Conservation (phyloP, 2,888 invertebrate genomes). For the Sarcophaga carnaria region DNA sequence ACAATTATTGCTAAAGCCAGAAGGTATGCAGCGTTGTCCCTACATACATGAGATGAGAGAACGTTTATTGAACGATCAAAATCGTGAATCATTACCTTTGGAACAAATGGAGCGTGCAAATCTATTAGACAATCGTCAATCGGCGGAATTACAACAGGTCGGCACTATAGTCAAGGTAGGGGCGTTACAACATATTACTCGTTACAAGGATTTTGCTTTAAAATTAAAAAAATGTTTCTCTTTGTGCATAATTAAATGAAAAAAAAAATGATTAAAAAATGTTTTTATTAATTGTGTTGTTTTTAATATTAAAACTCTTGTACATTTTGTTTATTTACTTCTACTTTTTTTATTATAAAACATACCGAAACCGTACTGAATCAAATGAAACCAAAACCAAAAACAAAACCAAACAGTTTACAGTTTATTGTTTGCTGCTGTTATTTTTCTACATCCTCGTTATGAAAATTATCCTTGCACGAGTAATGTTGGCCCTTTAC, state of each 20-base stretch:
- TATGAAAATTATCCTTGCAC: slow-evolving; percentile 80
- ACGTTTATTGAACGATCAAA: slow-evolving; percentile 89
- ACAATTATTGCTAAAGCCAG: slow-evolving; percentile 35
- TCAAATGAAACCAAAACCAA: background rate
- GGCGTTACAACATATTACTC: slow-evolving; percentile 78
- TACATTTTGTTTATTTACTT: slow-evolving; percentile 52
- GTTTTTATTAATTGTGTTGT: slow-evolving; percentile 38
- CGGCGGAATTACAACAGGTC: slow-evolving; percentile 87
- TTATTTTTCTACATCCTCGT: slow-evolving; percentile 64
- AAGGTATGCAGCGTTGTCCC: slow-evolving; percentile 87
- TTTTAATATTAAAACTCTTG: slow-evolving; percentile 42
- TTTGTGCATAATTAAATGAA: background rate
- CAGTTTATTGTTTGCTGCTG: slow-evolving; percentile 67
- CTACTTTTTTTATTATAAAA: background rate
- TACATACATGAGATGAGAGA: slow-evolving; percentile 97
- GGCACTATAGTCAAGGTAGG: slow-evolving; percentile 95
- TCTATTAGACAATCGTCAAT: slow-evolving; percentile 82
- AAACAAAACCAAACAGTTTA: slow-evolving; percentile 53
- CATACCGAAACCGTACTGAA: background rate
- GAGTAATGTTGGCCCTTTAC: slow-evolving; percentile 81
- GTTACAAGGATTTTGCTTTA: slow-evolving; percentile 77
- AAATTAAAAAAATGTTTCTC: slow-evolving; percentile 21
- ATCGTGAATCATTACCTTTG: slow-evolving; percentile 86
- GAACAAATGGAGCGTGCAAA: slow-evolving; percentile 84
- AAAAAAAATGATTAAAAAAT: slow-evolving; percentile 16